phyloP scores from a whole-genome alignment of 2,113 vertebrate species.

The Sminthopsis crassicaudata region DNA sequence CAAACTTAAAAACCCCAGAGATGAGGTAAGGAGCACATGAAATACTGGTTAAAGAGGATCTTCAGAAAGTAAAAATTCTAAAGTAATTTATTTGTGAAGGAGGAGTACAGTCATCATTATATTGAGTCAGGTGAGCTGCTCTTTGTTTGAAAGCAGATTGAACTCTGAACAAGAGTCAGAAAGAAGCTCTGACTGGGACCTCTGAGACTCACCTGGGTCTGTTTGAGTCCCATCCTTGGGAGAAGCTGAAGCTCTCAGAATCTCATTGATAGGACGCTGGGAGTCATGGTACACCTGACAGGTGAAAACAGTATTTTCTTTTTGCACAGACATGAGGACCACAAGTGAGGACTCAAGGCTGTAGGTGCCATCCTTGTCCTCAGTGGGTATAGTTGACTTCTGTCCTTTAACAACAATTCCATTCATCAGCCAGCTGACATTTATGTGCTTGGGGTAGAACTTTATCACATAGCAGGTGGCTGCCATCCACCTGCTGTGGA shows the following conservation, averaged over 20 bases:
- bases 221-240: fast-evolving
- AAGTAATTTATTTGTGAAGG: no score
- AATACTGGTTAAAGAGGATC: no score
- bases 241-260: neutral
- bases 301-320: neutral
- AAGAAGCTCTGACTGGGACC: no score
- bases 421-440: slow-evolving; percentile 64
- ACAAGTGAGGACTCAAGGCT: neutral
- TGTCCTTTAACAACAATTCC: neutral
- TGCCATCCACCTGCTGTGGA: neutral
- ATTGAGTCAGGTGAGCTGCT: no score
- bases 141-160: no score
- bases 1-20: no score
- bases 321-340: neutral
- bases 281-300: slow-evolving; percentile 5
- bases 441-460: slow-evolving; percentile 36
- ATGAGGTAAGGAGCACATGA: no score
- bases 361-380: slow-evolving; percentile 63
- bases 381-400: fast-evolving
- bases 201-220: neutral
- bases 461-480: slow-evolving; percentile 41
- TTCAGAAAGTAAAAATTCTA: no score
- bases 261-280: fast-evolving
- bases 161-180: no score
- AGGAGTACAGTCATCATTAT: no score